Conservation (phyloP, 64 coral and sea anemone species). For the Actinia equina region DNA sequence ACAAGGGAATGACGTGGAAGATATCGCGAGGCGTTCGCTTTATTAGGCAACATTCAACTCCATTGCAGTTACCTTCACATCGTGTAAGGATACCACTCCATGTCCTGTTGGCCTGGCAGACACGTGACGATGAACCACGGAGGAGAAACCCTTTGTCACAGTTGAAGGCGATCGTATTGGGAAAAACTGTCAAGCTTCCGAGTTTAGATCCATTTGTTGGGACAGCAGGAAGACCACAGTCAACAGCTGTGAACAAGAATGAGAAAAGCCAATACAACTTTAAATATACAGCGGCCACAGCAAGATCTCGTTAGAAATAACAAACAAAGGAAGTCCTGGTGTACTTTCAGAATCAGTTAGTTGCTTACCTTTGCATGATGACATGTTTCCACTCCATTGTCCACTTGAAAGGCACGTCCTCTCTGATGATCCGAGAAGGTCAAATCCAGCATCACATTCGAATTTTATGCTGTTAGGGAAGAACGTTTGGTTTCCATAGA, state of each 20-base stretch:
- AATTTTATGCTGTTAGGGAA: slow-evolving; percentile 24
- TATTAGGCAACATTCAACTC: not conserved
- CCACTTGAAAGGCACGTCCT: slow-evolving; percentile 24
- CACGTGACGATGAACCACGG: slow-evolving; percentile 9
- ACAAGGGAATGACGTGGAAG: not conserved
- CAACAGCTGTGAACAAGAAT: slow-evolving; percentile 47
- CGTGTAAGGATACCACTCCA: slow-evolving; percentile 46
- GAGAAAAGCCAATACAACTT: not conserved
- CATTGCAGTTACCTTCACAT: slow-evolving; percentile 23
- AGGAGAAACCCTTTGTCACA: slow-evolving; percentile 18
- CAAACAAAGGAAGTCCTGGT: not conserved
- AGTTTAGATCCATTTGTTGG: slow-evolving; percentile 43
- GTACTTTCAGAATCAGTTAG: not conserved
- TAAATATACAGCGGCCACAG: not conserved
- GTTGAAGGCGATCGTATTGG: not conserved
- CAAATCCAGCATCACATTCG: slow-evolving; percentile 25
- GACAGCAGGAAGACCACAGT: slow-evolving; percentile 43
- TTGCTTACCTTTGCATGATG: slow-evolving; percentile 26
- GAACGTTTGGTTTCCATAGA: slow-evolving; percentile 3
- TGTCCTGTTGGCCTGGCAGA: slow-evolving; percentile 29
- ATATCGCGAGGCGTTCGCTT: not conserved
- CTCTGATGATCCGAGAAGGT: slow-evolving; percentile 10
- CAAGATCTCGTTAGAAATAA: too few species aligned
- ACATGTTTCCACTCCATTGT: slow-evolving; percentile 28
- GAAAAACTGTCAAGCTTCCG: slow-evolving; percentile 20